Conservation (phyloP, 2,113 vertebrate species). For the Zapornia atra region DNA sequence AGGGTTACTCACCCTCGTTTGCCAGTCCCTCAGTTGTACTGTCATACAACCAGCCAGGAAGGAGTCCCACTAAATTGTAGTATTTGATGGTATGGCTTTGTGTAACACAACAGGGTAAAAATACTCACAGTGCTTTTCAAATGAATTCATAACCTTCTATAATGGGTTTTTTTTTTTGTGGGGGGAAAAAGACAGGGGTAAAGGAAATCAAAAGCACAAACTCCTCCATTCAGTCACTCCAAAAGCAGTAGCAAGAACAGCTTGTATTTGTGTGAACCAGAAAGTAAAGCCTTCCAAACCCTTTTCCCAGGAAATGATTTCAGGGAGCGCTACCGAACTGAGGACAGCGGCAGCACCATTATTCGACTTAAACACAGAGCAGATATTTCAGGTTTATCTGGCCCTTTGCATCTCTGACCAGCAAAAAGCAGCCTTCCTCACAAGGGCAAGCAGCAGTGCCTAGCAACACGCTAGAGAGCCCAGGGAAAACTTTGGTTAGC, state of each 20-base stretch:
- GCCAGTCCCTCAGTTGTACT: neutral
- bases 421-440: neutral
- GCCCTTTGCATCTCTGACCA: neutral
- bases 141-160: neutral
- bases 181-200: accelerated
- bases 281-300: slow-evolving; percentile 25
- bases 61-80: neutral
- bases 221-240: neutral
- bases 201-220: neutral
- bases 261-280: neutral
- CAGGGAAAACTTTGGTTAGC: neutral
- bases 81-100: neutral
- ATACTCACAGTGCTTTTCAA: neutral
- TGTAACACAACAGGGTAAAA: neutral
- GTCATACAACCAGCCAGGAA: neutral
- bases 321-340: neutral
- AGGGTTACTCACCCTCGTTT: neutral
- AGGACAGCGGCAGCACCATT: neutral
- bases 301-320: slow-evolving; percentile 31
- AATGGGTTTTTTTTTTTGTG: neutral
- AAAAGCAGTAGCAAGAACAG: neutral
- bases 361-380: neutral
- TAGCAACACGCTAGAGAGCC: neutral
- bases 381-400: neutral
- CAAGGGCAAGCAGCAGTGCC: neutral